Evolutionary conservation across 2,797 vertebrate species (phyloP), one percentile per base, ranked within the genome.

Genomic region (Catamblyrhynchus diadema): DNA sequence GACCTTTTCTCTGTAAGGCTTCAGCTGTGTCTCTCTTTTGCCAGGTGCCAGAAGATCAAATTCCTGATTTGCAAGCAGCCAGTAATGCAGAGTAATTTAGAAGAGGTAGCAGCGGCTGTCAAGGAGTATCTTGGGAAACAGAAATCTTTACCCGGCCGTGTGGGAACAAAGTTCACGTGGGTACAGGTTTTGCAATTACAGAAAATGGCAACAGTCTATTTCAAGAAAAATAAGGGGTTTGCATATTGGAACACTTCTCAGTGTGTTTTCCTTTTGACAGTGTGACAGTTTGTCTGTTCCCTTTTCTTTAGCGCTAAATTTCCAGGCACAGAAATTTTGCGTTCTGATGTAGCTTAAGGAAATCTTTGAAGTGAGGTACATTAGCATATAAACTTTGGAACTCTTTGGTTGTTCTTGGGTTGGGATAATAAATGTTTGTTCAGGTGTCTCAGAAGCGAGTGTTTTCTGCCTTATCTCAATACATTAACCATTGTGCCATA

Each of bases 361-460:
- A 91, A 44, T 65, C 86, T 96, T 94, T 94, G 92, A 93, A 92
- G 74, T 92, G 44, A 77, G 33, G 18, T 69, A 32, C 28, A 65
- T 94, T 95, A 95, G 75, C 84, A 88, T 91, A 42, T 91, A 86
- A 75, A 74, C 50, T 94, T 61, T 87, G 79, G 18, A 94, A 74
- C 54, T 81, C 69, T 77, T 77, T 73, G 69, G 27, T 69, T 89
- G 42, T 12, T 18, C 47, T 79, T 89, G 62, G 35, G 39, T 78
- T 1, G 1, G 65, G 27, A 87, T 91, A 83, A 81, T 69, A 81
- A 81, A 56, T 65, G 35, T 94, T 96, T 94, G 39, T 94, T 96
- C 94, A 96, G 91, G 86, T 96, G 37, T 64, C 32, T 72, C 62
- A 69, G 28, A 81, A 93, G 17, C 14, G 5, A 61, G 19, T 64